These are phyloP conservation scores for Tenebrio molitor DNA, from an alignment of 1,140 invertebrate genomes.

Conservation along the genomic window DNA sequence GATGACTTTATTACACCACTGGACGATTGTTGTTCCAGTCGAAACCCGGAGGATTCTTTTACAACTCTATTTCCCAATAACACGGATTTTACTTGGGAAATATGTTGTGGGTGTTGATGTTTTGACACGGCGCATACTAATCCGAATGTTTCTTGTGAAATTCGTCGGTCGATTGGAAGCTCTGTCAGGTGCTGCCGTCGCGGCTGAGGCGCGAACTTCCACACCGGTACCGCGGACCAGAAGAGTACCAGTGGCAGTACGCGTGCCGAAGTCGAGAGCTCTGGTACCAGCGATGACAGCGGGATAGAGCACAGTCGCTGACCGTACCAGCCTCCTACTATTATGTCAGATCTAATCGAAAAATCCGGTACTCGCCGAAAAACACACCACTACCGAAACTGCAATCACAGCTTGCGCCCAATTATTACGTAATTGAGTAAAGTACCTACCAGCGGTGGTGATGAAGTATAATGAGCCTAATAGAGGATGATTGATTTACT, in stretches of 20 bases:
- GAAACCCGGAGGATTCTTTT: conserved; percentile 19
- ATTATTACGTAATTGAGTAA: conserved; percentile 12
- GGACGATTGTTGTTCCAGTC: conserved; percentile 18
- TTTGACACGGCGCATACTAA: neutral
- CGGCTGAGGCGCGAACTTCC: neutral
- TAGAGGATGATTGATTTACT: conserved; percentile 41
- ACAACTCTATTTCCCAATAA: conserved; percentile 31
- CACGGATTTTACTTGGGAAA: neutral
- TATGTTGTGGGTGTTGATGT: neutral
- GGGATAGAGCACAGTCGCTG: neutral
- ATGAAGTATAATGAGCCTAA: conserved; percentile 18
- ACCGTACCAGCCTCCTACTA: neutral
- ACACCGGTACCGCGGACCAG: neutral
- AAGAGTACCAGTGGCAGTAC: conserved; percentile 6
- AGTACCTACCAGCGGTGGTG: neutral
- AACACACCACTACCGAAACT: too few relatives aligned
- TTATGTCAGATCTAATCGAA: neutral
- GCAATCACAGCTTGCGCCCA: too few relatives aligned
- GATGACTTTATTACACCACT: conserved; percentile 29
- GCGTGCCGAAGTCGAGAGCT: neutral
- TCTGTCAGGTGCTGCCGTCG: conserved; percentile 18
- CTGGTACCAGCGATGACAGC: neutral
- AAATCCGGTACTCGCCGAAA: neutral
- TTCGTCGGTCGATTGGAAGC: neutral
- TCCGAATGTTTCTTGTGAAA: neutral